Base-by-base conservation (phyloP, 2,888 invertebrate species). In the Lapara coniferarum region DNA sequence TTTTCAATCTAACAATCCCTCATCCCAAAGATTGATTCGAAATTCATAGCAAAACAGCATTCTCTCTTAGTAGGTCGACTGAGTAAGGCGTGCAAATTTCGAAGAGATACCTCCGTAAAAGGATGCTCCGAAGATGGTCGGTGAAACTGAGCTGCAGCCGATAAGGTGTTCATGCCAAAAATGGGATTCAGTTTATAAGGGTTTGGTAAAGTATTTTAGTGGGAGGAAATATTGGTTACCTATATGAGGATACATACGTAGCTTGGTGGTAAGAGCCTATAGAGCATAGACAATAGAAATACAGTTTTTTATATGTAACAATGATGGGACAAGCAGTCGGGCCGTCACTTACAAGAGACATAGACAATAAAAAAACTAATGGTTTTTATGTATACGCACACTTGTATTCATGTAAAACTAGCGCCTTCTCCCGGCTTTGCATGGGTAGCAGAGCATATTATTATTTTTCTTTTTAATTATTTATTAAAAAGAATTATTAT, bases 11-110 rank as follows among this genome's bases (percentile, higher is more conserved):
- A 53, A 14, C 53, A 53, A 53, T 8, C 53, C n/a, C 8, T 10
- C 12, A 51, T 12, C 10, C 13, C 57, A 14, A 8, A n/a, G 13
- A 57, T 14, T 37, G 14, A 37, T 57, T 57, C 57, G 57, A 37
- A 57, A 57, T 30, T 14, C 57, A 37, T 2, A 56, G 51, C 25
- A 19, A 25, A 25, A 19, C 56, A 56, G 12, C 19, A 19, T 55
- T 55, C 55, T 19, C 25, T 16, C 19, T 49, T 12, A 49, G 16
- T 63, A 49, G 49, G 63, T 63, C 49, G 63, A 46, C 46, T 49
- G 49, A 13, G 16, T 49, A 63, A 19, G 63, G 63, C 13, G 19
- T 63, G 63, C 49, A 10, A 57, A 57, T 63, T 63, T 49, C 59
- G 46, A 59, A 10, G 59, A 46, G 46, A 57, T 30, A 37, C 13